Evolutionary conservation across 2,888 invertebrate species (phyloP).

Genomic region (Oasisia sp.): DNA sequence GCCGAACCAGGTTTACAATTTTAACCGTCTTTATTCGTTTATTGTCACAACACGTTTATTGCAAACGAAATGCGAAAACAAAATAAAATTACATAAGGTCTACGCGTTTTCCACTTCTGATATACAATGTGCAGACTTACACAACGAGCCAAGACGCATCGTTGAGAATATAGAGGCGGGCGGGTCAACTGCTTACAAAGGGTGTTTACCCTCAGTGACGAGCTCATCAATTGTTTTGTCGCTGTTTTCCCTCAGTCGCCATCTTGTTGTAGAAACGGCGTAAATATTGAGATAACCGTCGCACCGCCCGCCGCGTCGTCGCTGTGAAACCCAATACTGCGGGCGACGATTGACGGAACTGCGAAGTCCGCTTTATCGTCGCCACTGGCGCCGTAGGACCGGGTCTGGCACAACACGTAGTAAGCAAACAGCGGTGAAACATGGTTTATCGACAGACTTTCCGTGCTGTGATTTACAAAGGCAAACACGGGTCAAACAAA

Average conservation of each 20-base stretch:
- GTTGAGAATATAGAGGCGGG: background rate
- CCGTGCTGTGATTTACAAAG: background rate
- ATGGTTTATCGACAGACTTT: background rate
- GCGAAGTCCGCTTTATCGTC: background rate
- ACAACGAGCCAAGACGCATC: background rate
- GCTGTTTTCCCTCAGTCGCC: background rate
- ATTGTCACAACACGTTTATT: no score
- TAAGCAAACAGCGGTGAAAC: background rate
- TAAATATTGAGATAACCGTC: slow-evolving; percentile 13
- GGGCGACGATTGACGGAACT: background rate
- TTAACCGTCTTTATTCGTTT: no score
- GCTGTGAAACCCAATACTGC: background rate
- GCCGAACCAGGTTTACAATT: no score
- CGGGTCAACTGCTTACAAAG: background rate
- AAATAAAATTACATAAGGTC: no score
- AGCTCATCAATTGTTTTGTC: slow-evolving; percentile 17
- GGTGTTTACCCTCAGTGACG: background rate
- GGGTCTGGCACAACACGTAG: background rate
- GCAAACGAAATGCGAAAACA: no score
- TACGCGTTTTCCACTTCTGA: no score
- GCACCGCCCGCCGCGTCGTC: background rate
- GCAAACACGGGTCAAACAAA: slow-evolving; percentile 1
- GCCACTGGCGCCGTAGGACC: background rate
- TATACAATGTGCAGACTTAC: no score
- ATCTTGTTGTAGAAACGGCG: background rate